These are phyloP conservation scores for Anhinga rufa DNA, from an alignment of 2,113 vertebrate genomes.

Conservation along the genomic window DNA sequence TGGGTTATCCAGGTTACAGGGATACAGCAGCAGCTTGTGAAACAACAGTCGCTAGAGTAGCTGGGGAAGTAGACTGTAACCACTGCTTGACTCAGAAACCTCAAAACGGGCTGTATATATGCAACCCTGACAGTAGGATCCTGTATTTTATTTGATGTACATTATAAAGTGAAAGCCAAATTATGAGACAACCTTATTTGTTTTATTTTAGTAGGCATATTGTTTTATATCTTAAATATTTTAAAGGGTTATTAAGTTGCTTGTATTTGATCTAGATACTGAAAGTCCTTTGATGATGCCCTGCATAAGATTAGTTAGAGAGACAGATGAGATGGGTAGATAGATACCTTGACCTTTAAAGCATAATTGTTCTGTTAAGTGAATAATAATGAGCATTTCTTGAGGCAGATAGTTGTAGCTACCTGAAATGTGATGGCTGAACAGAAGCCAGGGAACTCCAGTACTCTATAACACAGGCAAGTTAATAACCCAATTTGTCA, in stretches of 20 bases:
- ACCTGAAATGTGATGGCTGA: constrained; percentile 48
- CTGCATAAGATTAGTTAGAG: not conserved
- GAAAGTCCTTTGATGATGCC: not conserved
- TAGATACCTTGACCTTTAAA: constrained; percentile 46
- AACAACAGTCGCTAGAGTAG: not conserved
- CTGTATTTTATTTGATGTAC: not conserved
- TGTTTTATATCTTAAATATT: constrained; percentile 8
- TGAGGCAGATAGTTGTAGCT: not conserved
- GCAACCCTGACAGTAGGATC: not conserved
- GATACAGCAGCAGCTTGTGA: not conserved
- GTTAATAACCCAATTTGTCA: constrained; percentile 40
- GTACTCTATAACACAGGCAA: not conserved
- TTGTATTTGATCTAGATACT: not conserved
- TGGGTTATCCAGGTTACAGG: not conserved
- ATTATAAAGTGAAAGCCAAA: not conserved
- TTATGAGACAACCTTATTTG: not conserved
- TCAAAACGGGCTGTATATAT: accelerated
- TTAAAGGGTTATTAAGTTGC: constrained; percentile 15
- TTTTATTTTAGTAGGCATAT: not conserved
- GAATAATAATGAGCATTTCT: constrained; percentile 46
- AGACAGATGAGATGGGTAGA: constrained; percentile 34
- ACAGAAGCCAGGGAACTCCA: not conserved
- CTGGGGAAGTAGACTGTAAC: not conserved
- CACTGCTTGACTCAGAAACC: not conserved
- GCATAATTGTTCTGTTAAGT: constrained; percentile 48